These are phyloP conservation scores for Rhincodon typus DNA, from an alignment of 2,797 vertebrate genomes.

Conservation along the genomic window DNA sequence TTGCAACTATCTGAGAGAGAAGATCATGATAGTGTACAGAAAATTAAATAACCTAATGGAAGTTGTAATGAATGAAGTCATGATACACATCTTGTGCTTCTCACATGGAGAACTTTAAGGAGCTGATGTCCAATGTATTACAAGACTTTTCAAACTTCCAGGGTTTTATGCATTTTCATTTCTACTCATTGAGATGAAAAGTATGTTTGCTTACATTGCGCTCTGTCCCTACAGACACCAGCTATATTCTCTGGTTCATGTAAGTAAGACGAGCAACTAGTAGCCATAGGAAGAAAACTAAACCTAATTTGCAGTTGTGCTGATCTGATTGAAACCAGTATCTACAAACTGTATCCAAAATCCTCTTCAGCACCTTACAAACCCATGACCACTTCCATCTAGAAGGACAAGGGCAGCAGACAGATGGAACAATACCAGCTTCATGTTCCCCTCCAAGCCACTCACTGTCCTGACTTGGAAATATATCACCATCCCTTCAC, in stretches of 20 bases:
- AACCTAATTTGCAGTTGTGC: not conserved
- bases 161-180: not conserved
- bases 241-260: too few relatives aligned
- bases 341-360: too few relatives aligned
- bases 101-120: not conserved
- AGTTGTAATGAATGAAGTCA: too few relatives aligned
- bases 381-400: too few relatives aligned
- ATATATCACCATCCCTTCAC: too few relatives aligned
- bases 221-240: too few relatives aligned
- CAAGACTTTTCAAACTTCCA: not conserved
- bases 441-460: too few relatives aligned
- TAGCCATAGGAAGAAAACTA: not conserved
- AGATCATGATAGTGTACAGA: not conserved
- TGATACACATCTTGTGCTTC: not conserved
- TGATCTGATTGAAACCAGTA: not conserved
- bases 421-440: too few relatives aligned
- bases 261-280: too few relatives aligned
- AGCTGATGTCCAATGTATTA: not conserved
- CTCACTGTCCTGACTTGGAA: too few relatives aligned
- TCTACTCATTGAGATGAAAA: not conserved
- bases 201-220: not conserved
- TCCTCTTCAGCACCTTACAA: too few relatives aligned
- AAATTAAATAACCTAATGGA: not conserved
- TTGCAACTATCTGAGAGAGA: not conserved
- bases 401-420: too few relatives aligned